A percentile compares a stretch with the other conserved stretches of the same genome.
Evolutionary conservation across 2,797 vertebrate genomes (phyloP).

Genomic region (Enteromius viviparus): DNA sequence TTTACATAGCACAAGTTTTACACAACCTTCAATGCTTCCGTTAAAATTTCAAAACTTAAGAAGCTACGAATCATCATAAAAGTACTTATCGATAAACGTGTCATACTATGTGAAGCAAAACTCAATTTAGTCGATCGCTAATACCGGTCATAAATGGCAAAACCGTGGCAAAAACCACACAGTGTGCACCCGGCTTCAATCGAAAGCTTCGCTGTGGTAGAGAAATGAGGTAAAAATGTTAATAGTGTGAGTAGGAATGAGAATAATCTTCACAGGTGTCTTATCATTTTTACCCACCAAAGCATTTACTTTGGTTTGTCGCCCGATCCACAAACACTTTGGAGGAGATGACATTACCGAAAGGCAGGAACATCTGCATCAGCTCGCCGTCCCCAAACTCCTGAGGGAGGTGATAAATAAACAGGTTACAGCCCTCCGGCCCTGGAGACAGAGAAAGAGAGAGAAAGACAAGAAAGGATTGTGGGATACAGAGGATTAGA

Average conservation of each 20-base stretch:
- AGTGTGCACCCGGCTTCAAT: slow-evolving; percentile 21
- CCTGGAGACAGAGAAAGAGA: slow-evolving; percentile 77
- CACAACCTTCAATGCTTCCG: not conserved
- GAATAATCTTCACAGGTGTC: slow-evolving; percentile 79
- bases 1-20: not conserved
- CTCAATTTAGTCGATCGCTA: not conserved
- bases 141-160: not conserved
- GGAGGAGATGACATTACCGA: slow-evolving; percentile 99
- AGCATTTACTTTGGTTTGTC: slow-evolving; percentile 99
- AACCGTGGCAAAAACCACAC: slow-evolving; percentile 8
- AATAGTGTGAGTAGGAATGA: slow-evolving; percentile 77
- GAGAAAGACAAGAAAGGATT: slow-evolving; percentile 62
- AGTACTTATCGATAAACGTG: not conserved
- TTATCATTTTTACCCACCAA: slow-evolving; percentile 97
- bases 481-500: slow-evolving; percentile 55
- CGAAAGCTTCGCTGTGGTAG: slow-evolving; percentile 70
- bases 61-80: not conserved
- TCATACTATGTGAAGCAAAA: not conserved
- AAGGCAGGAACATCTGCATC: slow-evolving; percentile 99
- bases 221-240: slow-evolving; percentile 72
- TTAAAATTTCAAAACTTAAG: not conserved
- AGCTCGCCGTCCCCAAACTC: slow-evolving; percentile 99
- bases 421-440: slow-evolving; percentile 99
- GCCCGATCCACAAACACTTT: slow-evolving; percentile 99
- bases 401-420: slow-evolving; percentile 99